These are phyloP conservation scores for Lepidurus couesii DNA, from an alignment of 1,140 invertebrate genomes.

Conservation along the genomic window DNA sequence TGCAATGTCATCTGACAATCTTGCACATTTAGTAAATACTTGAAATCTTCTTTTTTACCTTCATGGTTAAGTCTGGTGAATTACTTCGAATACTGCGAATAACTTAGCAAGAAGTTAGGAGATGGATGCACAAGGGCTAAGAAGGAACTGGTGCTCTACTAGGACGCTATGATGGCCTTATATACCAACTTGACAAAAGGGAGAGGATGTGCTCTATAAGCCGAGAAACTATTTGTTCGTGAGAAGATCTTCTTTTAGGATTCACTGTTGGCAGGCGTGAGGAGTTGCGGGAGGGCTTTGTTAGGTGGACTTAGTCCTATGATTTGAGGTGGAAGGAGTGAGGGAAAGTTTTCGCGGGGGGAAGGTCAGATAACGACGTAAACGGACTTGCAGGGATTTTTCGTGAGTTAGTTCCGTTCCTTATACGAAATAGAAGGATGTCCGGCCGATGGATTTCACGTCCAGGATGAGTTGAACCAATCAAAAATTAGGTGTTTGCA, in stretches of 20 bases:
- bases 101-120: background rate
- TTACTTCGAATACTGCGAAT: background rate
- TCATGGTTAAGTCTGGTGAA: no score
- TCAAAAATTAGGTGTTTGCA: no score
- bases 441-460: background rate
- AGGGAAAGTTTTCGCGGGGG: constrained; percentile 1
- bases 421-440: background rate
- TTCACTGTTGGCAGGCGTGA: background rate
- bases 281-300: background rate
- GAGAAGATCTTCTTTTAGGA: constrained; percentile 10
- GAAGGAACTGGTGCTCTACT: constrained; percentile 6
- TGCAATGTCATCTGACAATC: no score
- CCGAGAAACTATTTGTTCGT: background rate
- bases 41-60: no score
- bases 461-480: background rate
- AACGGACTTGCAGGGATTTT: background rate
- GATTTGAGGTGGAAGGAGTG: background rate
- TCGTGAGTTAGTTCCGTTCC: background rate
- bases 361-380: constrained; percentile 12
- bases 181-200: background rate
- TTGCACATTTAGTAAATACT: no score
- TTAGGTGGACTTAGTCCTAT: no score
- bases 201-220: constrained; percentile 15
- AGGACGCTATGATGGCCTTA: background rate
- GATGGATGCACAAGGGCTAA: background rate